Percentiles rank a stretch among this genome's conserved stretches.
phyloP scores from a whole-genome alignment of 1,140 invertebrate species.

The Bicyclus anynana region DNA sequence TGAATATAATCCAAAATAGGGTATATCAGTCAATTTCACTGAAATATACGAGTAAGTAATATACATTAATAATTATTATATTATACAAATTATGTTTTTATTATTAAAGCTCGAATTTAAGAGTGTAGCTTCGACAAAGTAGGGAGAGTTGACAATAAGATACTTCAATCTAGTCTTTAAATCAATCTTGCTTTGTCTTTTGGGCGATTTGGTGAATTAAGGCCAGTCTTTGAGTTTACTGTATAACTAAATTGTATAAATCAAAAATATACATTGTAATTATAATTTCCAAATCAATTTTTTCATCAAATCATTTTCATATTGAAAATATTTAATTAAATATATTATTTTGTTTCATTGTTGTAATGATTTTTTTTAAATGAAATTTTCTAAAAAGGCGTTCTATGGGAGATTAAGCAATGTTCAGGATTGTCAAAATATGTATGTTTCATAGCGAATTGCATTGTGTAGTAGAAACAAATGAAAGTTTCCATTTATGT shows the following conservation, averaged over 20 bases:
- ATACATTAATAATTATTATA: constrained; percentile 33
- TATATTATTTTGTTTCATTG: too few relatives aligned
- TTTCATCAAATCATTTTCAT: background rate
- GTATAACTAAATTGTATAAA: background rate
- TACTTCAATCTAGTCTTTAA: constrained; percentile 63
- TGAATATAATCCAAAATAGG: constrained; percentile 55
- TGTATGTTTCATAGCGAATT: too few relatives aligned
- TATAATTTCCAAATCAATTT: background rate
- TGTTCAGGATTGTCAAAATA: too few relatives aligned
- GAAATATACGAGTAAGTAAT: constrained; percentile 53
- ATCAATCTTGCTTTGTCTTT: constrained; percentile 57
- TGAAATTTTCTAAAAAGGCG: background rate
- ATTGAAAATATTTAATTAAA: background rate
- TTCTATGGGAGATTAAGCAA: too few relatives aligned
- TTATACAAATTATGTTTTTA: constrained; percentile 53
- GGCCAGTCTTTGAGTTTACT: constrained; percentile 21
- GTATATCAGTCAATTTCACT: constrained; percentile 71
- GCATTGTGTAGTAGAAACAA: too few relatives aligned
- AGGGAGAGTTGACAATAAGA: constrained; percentile 67
- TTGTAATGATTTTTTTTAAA: background rate
- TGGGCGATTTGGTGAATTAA: constrained; percentile 18
- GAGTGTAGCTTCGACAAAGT: constrained; percentile 56
- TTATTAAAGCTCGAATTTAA: constrained; percentile 67
- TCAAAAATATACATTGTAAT: background rate
- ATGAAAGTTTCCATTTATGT: too few relatives aligned